Evolutionary conservation across 2,113 vertebrate species (phyloP).

Genomic region (Carollia perspicillata): DNA sequence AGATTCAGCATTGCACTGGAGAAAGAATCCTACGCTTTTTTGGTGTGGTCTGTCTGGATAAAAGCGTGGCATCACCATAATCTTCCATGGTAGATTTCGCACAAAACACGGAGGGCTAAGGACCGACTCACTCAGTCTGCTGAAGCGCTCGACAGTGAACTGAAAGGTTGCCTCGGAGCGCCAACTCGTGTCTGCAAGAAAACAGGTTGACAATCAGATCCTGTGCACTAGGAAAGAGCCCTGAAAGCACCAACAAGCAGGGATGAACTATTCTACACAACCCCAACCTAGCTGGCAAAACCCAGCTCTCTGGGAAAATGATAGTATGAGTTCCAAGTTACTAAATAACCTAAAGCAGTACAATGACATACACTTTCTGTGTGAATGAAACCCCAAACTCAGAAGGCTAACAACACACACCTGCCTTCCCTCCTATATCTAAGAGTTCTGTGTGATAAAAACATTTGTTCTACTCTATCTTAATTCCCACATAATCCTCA

Average conservation of each 20-base stretch:
- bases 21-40: slow-evolving; percentile 99
- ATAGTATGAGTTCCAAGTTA: background rate
- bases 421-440: background rate
- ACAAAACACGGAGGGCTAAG: slow-evolving; percentile 98
- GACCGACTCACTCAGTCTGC: slow-evolving; percentile 96
- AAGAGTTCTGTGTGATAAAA: background rate
- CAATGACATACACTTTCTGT: background rate
- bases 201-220: slow-evolving; percentile 44
- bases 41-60: slow-evolving; percentile 98
- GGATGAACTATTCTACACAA: background rate
- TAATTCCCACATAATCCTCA: background rate
- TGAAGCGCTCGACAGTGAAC: slow-evolving; percentile 97
- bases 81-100: slow-evolving; percentile 98
- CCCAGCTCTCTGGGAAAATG: background rate
- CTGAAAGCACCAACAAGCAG: background rate
- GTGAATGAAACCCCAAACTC: background rate
- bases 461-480: background rate
- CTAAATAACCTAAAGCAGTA: background rate
- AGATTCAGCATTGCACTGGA: slow-evolving; percentile 98
- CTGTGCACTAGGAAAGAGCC: background rate
- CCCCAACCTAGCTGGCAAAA: background rate
- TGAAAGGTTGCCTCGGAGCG: slow-evolving; percentile 98
- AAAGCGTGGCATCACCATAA: slow-evolving; percentile 99
- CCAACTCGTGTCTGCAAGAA: slow-evolving; percentile 95
- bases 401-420: background rate